Percentiles rank a stretch among this genome's conserved stretches.
These are phyloP conservation scores for Leptinotarsa rubiginosa DNA, from an alignment of 2,888 invertebrate species.

Conservation along the genomic window DNA sequence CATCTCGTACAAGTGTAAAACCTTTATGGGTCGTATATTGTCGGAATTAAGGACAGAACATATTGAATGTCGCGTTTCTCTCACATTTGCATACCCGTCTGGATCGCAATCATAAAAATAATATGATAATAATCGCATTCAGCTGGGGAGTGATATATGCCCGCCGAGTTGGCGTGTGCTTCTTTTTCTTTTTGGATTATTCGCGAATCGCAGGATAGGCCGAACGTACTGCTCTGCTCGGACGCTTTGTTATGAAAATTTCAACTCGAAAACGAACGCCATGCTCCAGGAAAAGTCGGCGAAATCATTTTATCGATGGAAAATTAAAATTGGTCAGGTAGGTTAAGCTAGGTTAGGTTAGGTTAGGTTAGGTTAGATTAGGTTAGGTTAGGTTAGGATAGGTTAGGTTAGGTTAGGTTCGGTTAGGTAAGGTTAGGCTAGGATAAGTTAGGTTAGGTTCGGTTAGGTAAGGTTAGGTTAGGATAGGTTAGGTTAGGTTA, in stretches of 20 bases:
- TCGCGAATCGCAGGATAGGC: slow-evolving; percentile 43
- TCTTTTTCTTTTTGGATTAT: slow-evolving; percentile 45
- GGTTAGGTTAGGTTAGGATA: too few relatives aligned
- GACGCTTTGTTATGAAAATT: slow-evolving; percentile 43
- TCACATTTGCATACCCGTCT: slow-evolving; percentile 60
- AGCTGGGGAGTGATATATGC: slow-evolving; percentile 57
- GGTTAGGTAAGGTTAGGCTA: too few relatives aligned
- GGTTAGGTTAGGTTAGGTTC: too few relatives aligned
- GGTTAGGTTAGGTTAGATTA: too few relatives aligned
- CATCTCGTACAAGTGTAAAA: slow-evolving; percentile 48
- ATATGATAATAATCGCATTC: slow-evolving; percentile 60
- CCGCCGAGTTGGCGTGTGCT: slow-evolving; percentile 42
- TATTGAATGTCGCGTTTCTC: slow-evolving; percentile 58
- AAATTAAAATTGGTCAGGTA: too few relatives aligned
- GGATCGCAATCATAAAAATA: slow-evolving; percentile 60
- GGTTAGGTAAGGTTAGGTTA: too few relatives aligned
- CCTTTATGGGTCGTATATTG: slow-evolving; percentile 60
- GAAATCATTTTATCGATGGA: neutral
- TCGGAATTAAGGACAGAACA: slow-evolving; percentile 60
- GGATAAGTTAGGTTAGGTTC: too few relatives aligned
- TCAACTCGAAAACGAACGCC: slow-evolving; percentile 36
- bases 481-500: too few relatives aligned
- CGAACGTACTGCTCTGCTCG: slow-evolving; percentile 44
- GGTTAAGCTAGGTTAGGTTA: too few relatives aligned
- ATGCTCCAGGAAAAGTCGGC: neutral